Base-by-base conservation (phyloP, 2,797 vertebrate genomes). In the Synaphobranchus kaupii region DNA sequence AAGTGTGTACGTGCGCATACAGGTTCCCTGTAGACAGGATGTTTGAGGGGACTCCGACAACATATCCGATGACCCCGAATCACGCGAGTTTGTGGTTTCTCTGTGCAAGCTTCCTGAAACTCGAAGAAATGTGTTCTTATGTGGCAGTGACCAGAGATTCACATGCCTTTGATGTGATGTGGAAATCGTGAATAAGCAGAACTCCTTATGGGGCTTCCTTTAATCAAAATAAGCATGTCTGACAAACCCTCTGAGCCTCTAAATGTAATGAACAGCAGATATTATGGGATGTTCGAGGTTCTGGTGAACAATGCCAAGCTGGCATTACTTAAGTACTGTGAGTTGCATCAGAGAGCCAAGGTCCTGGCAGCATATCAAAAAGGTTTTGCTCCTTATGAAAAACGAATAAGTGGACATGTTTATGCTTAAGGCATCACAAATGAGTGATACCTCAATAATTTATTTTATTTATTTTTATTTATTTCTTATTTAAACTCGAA, bases 121-220 rank as follows among this genome's bases (percentile, higher is more conserved):
- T 47, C 28, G 44, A 71, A 82, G 54, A 78, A 60, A 28, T 31
- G 31, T 60, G 50, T 50, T 78, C 71, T 63, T 44, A 25, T 71
- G 84, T 47, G 84, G 47, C 52, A 6, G 34, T 68, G 54, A 60
- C 34, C 58, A 68, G 34, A 31, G 47, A 4, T 39, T 28, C 87
- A 50, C 20, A 54, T 44, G 22, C 76, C 87, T 85, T 88, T 88
- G 87, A 88, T 86, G 84, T 86, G 20, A 86, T 10, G 60, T 73
- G 87, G 84, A 88, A 83, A 83, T 86, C 84, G 83, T 88, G 85
- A 34, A 83, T 86, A 71, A 88, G 84, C 60, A 83, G 56, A 80
- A 22, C 2, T 86, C 50, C 60, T 81, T 85, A 82, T 15, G 84
- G 66, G 84, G 12, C 12, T 25, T 50, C 73, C 78, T 50, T 13